phyloP scores from a whole-genome alignment of 1,140 invertebrate genomes.

The Battus philenor region DNA sequence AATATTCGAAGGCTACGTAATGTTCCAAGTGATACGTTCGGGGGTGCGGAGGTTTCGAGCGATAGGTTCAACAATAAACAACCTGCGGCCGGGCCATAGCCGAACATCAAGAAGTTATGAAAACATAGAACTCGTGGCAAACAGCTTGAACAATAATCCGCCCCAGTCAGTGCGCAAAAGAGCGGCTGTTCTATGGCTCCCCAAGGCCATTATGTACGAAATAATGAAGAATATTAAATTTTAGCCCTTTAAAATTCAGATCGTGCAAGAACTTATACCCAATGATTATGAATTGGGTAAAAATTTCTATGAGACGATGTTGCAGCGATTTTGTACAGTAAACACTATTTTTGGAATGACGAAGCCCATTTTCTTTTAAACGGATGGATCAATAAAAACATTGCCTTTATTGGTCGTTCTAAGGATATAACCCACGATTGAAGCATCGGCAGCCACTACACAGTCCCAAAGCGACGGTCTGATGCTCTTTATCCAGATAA shows the following conservation, averaged over 20 bases:
- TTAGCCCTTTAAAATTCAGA: conserved; percentile 17
- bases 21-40: conserved; percentile 17
- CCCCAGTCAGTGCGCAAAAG: conserved; percentile 10
- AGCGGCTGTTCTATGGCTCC: background rate
- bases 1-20: conserved; percentile 16
- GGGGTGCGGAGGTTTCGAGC: conserved; percentile 18
- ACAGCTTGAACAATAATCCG: conserved; percentile 21
- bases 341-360: too few relatives aligned
- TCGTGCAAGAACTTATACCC: conserved; percentile 10
- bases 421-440: too few relatives aligned
- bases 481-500: too few relatives aligned
- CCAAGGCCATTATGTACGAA: background rate
- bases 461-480: too few relatives aligned
- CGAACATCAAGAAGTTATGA: conserved; percentile 17
- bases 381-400: too few relatives aligned
- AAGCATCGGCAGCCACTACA: too few relatives aligned
- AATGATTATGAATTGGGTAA: conserved; percentile 15
- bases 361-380: too few relatives aligned
- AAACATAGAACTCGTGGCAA: conserved; percentile 21
- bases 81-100: conserved; percentile 18
- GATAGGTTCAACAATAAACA: conserved; percentile 20
- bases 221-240: background rate
- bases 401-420: too few relatives aligned
- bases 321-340: too few relatives aligned
- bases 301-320: conserved; percentile 16